Evolutionary conservation across 2,888 invertebrate species (phyloP).

Genomic region (Diaprepes abbreviatus): DNA sequence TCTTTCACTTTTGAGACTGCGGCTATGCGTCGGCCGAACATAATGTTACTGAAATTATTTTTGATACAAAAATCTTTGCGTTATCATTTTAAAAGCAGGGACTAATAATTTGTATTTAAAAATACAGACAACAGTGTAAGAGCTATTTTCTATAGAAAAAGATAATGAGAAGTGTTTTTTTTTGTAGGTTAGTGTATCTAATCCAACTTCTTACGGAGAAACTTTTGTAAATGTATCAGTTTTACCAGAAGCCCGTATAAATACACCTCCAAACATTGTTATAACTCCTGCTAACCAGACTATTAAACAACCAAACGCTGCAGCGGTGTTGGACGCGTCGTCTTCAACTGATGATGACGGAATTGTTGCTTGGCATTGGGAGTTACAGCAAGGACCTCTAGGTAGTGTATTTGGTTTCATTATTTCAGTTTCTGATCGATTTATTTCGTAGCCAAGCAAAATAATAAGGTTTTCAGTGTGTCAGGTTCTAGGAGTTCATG

Average conservation of each 20-base stretch:
- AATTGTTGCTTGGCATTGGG: slow-evolving; percentile 93
- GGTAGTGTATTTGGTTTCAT: slow-evolving; percentile 58
- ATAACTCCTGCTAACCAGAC: slow-evolving; percentile 89
- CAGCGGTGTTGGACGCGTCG: slow-evolving; percentile 89
- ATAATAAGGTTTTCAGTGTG: no score
- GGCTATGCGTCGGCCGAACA: no score
- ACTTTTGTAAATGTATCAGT: slow-evolving; percentile 93
- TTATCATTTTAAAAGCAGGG: no score
- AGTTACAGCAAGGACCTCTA: slow-evolving; percentile 88
- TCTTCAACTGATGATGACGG: slow-evolving; percentile 80
- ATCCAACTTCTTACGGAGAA: slow-evolving; percentile 82
- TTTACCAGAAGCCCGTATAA: slow-evolving; percentile 84
- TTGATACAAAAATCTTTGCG: no score
- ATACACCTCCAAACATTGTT: slow-evolving; percentile 86
- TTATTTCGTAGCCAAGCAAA: no score
- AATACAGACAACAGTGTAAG: no score
- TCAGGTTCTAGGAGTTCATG: no score
- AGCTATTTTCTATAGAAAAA: no score
- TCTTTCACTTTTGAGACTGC: no score
- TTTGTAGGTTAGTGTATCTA: slow-evolving; percentile 78
- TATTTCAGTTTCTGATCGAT: no score
- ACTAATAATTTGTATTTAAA: no score
- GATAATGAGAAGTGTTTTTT: slow-evolving; percentile 23
- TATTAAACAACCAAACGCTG: slow-evolving; percentile 90
- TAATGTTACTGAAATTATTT: no score